Conservation (phyloP, 2,888 invertebrate genomes). For the Cosmopolites sordidus region DNA sequence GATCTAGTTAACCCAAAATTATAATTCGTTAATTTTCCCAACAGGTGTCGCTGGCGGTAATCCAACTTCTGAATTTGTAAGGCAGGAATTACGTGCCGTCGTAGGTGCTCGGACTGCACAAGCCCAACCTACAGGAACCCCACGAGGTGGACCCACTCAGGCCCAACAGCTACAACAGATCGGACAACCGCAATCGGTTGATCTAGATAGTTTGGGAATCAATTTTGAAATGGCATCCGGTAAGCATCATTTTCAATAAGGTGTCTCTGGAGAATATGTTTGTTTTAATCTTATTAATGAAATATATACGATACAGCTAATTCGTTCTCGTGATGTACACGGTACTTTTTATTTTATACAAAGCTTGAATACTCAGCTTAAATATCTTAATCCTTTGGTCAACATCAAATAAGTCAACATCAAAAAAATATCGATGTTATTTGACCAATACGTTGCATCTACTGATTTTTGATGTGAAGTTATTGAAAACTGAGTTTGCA, state of each 20-base stretch:
- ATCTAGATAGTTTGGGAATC: conserved; percentile 66
- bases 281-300: neutral
- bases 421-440: too few relatives aligned
- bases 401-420: too few relatives aligned
- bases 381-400: too few relatives aligned
- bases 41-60: conserved; percentile 56
- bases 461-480: too few relatives aligned
- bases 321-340: too few relatives aligned
- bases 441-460: too few relatives aligned
- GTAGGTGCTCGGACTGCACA: conserved; percentile 74
- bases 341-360: too few relatives aligned
- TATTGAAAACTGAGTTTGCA: too few relatives aligned
- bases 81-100: conserved; percentile 84
- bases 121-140: conserved; percentile 40
- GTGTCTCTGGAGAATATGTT: too few relatives aligned
- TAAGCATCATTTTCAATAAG: conserved; percentile 34
- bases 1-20: too few relatives aligned
- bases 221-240: conserved; percentile 65
- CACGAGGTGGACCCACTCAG: conserved; percentile 22
- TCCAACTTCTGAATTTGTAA: conserved; percentile 78
- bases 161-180: conserved; percentile 21
- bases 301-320: too few relatives aligned
- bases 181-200: conserved; percentile 47
- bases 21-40: conserved; percentile 9
- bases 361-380: too few relatives aligned